Conservation (phyloP, 1,140 invertebrate genomes). For the Zaprionus tsacasi region DNA sequence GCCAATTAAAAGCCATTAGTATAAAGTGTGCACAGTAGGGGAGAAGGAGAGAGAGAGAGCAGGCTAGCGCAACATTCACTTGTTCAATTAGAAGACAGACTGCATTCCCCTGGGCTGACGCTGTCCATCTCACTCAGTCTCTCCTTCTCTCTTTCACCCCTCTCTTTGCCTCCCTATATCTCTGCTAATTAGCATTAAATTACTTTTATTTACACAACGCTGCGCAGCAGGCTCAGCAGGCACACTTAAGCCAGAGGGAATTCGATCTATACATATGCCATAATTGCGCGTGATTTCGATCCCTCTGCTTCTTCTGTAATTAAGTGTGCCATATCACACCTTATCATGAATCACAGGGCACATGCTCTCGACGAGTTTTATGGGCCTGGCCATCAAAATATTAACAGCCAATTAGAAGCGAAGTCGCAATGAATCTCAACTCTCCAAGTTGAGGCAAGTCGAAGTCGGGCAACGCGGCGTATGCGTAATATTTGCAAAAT, state of each 20-base stretch:
- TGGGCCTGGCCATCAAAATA: constrained; percentile 24
- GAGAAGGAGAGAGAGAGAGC: background rate
- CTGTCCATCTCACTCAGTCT: background rate
- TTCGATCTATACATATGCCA: constrained; percentile 9
- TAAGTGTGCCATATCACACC: constrained; percentile 25
- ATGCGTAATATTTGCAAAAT: constrained; percentile 54
- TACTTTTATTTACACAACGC: constrained; percentile 74
- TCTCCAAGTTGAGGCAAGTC: no score
- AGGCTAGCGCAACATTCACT: background rate
- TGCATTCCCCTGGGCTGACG: constrained; percentile 22
- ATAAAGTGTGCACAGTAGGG: constrained; percentile 26
- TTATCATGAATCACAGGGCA: constrained; percentile 32
- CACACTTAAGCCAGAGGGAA: constrained; percentile 16
- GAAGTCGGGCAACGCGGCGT: constrained; percentile 28
- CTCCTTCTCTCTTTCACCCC: background rate
- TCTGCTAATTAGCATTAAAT: constrained; percentile 79
- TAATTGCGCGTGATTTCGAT: constrained; percentile 16
- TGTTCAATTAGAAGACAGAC: background rate
- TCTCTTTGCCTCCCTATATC: background rate
- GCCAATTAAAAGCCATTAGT: constrained; percentile 76
- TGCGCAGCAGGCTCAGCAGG: constrained; percentile 48
- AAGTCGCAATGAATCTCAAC: background rate
- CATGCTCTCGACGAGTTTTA: constrained; percentile 35
- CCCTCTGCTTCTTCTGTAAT: constrained; percentile 15
- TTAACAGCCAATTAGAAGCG: constrained; percentile 43